These are phyloP conservation scores for Trissolcus japonicus DNA, from an alignment of 2,888 invertebrate species.

Conservation along the genomic window DNA sequence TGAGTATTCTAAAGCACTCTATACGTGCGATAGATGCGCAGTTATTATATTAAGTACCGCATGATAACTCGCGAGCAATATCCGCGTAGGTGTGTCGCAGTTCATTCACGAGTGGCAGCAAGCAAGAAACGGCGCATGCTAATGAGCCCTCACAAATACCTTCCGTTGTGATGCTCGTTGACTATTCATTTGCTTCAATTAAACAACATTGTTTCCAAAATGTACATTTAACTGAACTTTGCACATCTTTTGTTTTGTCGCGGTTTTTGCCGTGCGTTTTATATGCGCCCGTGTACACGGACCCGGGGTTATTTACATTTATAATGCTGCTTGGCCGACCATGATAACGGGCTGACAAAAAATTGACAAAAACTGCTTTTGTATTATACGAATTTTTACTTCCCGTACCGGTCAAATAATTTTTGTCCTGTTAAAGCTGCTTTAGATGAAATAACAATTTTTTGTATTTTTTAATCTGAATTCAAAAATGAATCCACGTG, in stretches of 20 bases:
- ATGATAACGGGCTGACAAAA: constrained; percentile 11
- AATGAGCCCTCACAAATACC: constrained; percentile 62
- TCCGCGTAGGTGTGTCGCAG: constrained; percentile 58
- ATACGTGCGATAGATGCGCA: constrained; percentile 48
- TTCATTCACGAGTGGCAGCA: constrained; percentile 69
- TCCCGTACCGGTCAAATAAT: not conserved
- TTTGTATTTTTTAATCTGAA: no score
- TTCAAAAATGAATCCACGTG: not conserved
- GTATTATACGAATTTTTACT: constrained; percentile 14
- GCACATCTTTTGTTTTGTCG: constrained; percentile 37
- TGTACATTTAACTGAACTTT: constrained; percentile 28
- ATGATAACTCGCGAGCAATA: constrained; percentile 44
- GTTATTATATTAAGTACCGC: constrained; percentile 43
- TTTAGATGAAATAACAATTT: not conserved
- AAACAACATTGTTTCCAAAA: constrained; percentile 41
- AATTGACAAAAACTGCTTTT: constrained; percentile 22
- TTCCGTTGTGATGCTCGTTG: constrained; percentile 32
- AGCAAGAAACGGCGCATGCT: constrained; percentile 68
- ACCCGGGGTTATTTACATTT: constrained; percentile 34
- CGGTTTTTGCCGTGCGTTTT: constrained; percentile 18
- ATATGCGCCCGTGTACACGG: constrained; percentile 2
- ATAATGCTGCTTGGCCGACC: constrained; percentile 22
- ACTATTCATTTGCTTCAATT: constrained; percentile 53
- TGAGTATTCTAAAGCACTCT: constrained; percentile 24
- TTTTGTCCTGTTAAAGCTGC: not conserved